Conservation (phyloP, 2,797 vertebrate genomes). For the Gallirallus australis region DNA sequence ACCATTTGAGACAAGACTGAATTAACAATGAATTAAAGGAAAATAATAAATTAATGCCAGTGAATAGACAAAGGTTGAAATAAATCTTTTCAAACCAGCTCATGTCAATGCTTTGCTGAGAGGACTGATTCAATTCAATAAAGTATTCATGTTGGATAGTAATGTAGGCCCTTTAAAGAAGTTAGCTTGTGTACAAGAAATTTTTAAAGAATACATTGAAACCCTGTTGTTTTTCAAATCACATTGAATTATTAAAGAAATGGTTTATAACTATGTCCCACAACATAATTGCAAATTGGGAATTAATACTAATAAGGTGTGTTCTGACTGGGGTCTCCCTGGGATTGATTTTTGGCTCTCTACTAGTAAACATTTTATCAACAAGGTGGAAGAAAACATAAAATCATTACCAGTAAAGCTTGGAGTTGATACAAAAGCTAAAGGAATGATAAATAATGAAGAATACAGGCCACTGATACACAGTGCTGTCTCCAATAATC, state of each 20-base stretch:
- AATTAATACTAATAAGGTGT: constrained; percentile 24
- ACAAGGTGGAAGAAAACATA: constrained; percentile 22
- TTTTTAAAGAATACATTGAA: neutral
- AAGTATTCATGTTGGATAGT: neutral
- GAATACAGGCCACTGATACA: neutral
- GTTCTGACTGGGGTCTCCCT: neutral
- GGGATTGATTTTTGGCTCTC: constrained; percentile 24
- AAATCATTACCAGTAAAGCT: constrained; percentile 39
- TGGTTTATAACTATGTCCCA: neutral
- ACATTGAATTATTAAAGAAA: neutral
- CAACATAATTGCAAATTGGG: neutral
- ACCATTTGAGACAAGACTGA: neutral
- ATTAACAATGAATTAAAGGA: constrained; percentile 2
- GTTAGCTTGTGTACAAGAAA: neutral
- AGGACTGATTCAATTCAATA: neutral
- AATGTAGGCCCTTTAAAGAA: neutral
- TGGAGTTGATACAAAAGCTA: constrained; percentile 25
- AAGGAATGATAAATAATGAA: constrained; percentile 54
- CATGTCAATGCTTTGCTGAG: neutral
- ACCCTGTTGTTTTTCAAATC: neutral
- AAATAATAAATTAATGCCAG: neutral
- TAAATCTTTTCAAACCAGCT: neutral
- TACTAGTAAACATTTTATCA: constrained; percentile 36
- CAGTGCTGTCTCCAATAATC: neutral
- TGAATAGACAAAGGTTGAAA: neutral